Conservation (phyloP, 2,888 invertebrate genomes). For the Plusia festucae region DNA sequence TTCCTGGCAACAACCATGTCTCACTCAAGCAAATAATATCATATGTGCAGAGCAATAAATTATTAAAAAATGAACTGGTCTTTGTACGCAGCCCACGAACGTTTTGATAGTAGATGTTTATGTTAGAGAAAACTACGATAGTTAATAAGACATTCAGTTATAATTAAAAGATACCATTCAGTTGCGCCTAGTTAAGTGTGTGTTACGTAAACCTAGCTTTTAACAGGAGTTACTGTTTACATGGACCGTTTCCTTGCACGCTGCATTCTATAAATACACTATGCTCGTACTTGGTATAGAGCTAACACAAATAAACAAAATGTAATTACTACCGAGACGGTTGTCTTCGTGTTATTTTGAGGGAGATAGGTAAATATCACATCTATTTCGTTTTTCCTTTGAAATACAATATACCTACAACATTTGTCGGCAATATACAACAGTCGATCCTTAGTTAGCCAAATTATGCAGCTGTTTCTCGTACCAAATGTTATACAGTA, state of each 20-base stretch:
- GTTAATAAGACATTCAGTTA: too few species aligned
- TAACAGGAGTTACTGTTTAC: conserved; percentile 21
- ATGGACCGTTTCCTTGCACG: conserved; percentile 27
- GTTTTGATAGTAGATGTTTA: too few species aligned
- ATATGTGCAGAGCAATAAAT: conserved; percentile 1
- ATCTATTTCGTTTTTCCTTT: conserved; percentile 7
- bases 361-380: conserved; percentile 13
- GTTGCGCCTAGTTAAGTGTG: neutral
- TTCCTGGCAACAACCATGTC: conserved; percentile 8
- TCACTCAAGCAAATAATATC: too few species aligned
- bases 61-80: neutral
- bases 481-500: too few species aligned
- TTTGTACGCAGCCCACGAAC: too few species aligned
- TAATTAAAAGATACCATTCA: too few species aligned
- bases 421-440: too few species aligned
- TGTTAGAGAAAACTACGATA: too few species aligned
- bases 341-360: conserved; percentile 22
- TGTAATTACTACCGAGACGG: conserved; percentile 36
- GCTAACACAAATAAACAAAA: conserved; percentile 34
- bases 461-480: too few species aligned
- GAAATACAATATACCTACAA: too few species aligned
- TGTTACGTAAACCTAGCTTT: conserved; percentile 12
- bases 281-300: conserved; percentile 18
- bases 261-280: conserved; percentile 37
- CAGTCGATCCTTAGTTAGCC: neutral